Evolutionary conservation across 2,888 invertebrate genomes (phyloP).

Genomic region (Melitaea athalia): DNA sequence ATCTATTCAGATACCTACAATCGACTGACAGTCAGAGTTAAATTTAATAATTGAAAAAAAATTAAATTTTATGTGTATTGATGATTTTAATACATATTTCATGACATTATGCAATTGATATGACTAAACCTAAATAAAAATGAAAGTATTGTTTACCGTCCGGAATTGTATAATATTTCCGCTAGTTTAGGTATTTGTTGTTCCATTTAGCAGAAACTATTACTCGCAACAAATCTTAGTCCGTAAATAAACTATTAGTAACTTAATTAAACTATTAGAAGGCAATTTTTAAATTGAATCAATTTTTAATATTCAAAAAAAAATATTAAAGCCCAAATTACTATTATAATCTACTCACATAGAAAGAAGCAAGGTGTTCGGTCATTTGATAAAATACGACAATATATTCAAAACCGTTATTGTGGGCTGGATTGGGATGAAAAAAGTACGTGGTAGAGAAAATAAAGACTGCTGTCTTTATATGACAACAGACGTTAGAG

Average conservation of each 20-base stretch:
- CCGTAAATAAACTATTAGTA: not conserved
- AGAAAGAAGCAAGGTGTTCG: no score
- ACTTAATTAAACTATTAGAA: not conserved
- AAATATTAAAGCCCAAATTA: not conserved
- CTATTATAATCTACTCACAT: no score
- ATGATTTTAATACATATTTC: not conserved
- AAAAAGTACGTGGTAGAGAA: no score
- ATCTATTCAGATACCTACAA: no score
- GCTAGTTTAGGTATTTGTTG: no score
- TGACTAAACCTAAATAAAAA: not conserved
- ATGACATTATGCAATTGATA: not conserved
- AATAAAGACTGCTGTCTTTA: no score
- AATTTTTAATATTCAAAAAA: not conserved
- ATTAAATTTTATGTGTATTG: not conserved
- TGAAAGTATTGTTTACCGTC: not conserved
- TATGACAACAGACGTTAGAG: no score
- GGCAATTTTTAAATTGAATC: not conserved
- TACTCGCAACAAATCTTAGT: not conserved
- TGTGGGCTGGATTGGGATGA: no score
- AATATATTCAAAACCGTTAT: no score
- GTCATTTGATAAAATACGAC: no score
- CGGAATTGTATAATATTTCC: not conserved
- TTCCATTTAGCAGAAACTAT: not conserved
- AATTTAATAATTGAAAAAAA: no score
- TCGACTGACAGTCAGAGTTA: no score